These are phyloP conservation scores for Heteronetta atricapilla DNA, from an alignment of 2,113 vertebrate genomes.

Conservation along the genomic window DNA sequence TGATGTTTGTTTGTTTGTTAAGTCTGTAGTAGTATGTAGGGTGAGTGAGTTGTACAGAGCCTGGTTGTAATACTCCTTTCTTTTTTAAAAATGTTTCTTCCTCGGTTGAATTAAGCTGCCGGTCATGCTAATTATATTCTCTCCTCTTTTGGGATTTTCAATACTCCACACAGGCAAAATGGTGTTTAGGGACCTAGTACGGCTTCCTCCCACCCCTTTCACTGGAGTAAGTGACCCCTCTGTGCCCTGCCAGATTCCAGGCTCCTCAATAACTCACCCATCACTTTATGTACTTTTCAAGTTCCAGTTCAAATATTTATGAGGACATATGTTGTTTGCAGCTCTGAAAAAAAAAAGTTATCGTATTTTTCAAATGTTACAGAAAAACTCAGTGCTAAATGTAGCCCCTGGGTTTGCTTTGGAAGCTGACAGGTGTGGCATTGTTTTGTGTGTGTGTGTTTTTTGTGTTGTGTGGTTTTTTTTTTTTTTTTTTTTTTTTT, in stretches of 20 bases:
- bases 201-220: background rate
- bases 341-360: background rate
- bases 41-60: background rate
- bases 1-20: too few species aligned
- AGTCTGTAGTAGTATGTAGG: fast-evolving
- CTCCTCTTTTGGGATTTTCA: background rate
- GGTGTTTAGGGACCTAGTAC: fast-evolving
- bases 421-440: background rate
- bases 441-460: fast-evolving
- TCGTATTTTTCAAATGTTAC: fast-evolving
- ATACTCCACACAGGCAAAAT: background rate
- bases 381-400: background rate
- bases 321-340: background rate
- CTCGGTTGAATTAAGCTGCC: background rate
- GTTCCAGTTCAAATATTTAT: background rate
- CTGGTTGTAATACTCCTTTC: background rate
- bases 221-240: background rate
- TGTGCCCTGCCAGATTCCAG: background rate
- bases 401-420: background rate
- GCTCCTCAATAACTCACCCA: background rate
- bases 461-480: background rate
- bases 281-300: background rate
- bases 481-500: background rate
- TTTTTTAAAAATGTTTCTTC: background rate
- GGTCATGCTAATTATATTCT: background rate